phyloP scores from a whole-genome alignment of 2,113 vertebrate species.

The Oxyura jamaicensis region DNA sequence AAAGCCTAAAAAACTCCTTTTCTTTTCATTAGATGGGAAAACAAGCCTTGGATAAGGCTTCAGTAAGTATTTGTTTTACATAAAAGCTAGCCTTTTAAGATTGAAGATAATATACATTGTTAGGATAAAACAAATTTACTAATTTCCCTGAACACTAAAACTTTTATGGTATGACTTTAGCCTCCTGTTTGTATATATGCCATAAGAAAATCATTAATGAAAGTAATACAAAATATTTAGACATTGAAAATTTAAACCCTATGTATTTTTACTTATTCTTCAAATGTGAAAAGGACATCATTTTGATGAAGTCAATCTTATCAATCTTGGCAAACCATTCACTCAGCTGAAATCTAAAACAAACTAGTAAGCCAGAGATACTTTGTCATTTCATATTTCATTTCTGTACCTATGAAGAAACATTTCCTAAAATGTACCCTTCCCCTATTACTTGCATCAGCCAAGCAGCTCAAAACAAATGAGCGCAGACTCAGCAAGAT shows the following conservation, averaged over 20 bases:
- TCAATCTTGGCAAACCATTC: neutral
- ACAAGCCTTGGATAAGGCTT: neutral
- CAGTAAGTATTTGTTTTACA: neutral
- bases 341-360: constrained; percentile 23
- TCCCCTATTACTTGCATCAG: constrained; percentile 56
- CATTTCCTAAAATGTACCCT: constrained; percentile 55
- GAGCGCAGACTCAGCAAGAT: neutral
- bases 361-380: neutral
- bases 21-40: neutral
- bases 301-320: constrained; percentile 8
- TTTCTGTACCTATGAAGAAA: constrained; percentile 67
- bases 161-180: neutral
- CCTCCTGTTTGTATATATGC: neutral
- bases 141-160: neutral
- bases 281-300: neutral
- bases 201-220: neutral
- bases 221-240: neutral
- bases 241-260: neutral
- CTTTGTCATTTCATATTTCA: constrained; percentile 18
- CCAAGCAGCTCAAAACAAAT: constrained; percentile 34
- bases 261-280: neutral
- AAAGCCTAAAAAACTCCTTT: neutral
- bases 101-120: neutral
- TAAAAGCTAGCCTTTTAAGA: neutral
- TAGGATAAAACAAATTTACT: neutral